These are phyloP conservation scores for Babylonia areolata DNA, from an alignment of 1,140 invertebrate genomes.

Conservation along the genomic window DNA sequence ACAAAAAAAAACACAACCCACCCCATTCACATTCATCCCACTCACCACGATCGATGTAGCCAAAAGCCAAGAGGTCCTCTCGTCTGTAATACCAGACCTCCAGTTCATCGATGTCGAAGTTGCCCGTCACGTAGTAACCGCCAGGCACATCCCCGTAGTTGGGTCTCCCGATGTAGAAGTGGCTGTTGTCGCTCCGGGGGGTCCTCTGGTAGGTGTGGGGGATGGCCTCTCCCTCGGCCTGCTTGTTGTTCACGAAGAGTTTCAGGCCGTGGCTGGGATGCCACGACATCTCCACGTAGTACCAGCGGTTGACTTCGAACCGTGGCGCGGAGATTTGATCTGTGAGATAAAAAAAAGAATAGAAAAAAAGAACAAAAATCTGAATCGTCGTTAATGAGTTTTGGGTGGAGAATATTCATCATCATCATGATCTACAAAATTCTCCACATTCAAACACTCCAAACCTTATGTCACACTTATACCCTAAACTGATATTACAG, in stretches of 20 bases:
- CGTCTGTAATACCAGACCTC: slow-evolving; percentile 71
- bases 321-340: background rate
- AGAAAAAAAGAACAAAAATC: too few relatives aligned
- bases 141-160: slow-evolving; percentile 57
- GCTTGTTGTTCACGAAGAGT: slow-evolving; percentile 63
- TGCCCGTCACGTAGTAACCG: slow-evolving; percentile 46
- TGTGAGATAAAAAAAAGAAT: background rate
- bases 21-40: background rate
- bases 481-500: too few relatives aligned
- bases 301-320: slow-evolving; percentile 60
- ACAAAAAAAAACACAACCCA: too few relatives aligned
- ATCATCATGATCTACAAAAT: too few relatives aligned
- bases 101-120: slow-evolving; percentile 69
- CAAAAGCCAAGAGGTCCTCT: slow-evolving; percentile 69
- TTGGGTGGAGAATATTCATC: too few relatives aligned
- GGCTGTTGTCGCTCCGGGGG: slow-evolving; percentile 10
- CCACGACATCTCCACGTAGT: slow-evolving; percentile 72
- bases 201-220: slow-evolving; percentile 39
- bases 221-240: slow-evolving; percentile 42
- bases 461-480: too few relatives aligned
- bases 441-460: too few relatives aligned
- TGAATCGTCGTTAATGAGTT: too few relatives aligned
- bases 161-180: slow-evolving; percentile 62
- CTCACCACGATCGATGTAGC: slow-evolving; percentile 70
- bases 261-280: slow-evolving; percentile 67